Evolutionary conservation across 2,797 vertebrate species (phyloP).

Genomic region (Notoglanidium macrostoma): DNA sequence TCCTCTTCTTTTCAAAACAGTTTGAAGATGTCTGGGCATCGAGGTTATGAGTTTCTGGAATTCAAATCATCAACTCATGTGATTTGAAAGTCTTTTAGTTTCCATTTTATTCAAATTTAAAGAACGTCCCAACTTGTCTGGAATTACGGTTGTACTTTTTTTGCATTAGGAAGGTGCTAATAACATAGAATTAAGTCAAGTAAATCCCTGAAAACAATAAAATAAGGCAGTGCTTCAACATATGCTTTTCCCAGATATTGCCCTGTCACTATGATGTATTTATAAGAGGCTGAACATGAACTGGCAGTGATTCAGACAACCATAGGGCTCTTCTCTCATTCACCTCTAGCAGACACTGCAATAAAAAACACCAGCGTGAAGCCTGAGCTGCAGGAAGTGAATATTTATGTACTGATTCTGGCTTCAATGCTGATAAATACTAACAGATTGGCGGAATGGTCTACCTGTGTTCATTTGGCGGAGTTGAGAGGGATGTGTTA

Average conservation of each 20-base stretch:
- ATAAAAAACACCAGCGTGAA: conserved; percentile 65
- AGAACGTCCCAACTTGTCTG: no score
- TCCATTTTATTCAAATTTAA: no score
- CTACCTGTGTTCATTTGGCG: conserved; percentile 35
- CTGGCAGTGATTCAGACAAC: conserved; percentile 60
- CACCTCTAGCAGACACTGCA: conserved; percentile 57
- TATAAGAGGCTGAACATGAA: background rate
- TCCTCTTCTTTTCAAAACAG: no score
- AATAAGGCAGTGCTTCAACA: background rate
- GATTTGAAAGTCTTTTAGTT: no score
- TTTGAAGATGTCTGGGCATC: no score
- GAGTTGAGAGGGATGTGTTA: conserved; percentile 66
- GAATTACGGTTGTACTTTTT: background rate
- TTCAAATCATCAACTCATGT: no score
- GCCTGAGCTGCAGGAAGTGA: conserved; percentile 51
- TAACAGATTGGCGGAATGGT: conserved; percentile 14
- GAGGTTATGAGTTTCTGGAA: no score
- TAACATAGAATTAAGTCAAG: background rate
- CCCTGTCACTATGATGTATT: background rate
- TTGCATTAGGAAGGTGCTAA: background rate
- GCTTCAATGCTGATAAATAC: conserved; percentile 35
- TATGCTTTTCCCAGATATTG: background rate
- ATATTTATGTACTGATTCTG: conserved; percentile 32
- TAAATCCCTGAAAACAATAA: background rate
- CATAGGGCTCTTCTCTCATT: conserved; percentile 57